phyloP scores from a whole-genome alignment of 2,888 invertebrate genomes.

The Unio pictorum region DNA sequence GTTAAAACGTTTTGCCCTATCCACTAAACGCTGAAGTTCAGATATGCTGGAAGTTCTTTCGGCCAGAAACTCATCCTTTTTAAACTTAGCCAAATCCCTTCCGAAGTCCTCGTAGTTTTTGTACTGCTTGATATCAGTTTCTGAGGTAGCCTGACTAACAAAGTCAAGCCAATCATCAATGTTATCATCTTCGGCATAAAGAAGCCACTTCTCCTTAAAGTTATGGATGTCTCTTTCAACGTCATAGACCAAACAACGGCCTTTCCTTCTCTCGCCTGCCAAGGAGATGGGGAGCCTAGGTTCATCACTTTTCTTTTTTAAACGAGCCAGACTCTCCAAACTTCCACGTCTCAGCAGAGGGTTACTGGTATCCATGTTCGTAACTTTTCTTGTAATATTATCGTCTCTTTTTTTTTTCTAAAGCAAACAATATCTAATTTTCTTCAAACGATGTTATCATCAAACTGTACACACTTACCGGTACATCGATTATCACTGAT shows the following conservation, averaged over 20 bases:
- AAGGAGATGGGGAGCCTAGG: constrained; percentile 50
- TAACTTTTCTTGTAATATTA: no score
- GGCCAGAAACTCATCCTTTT: constrained; percentile 24
- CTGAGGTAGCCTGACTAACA: constrained; percentile 22
- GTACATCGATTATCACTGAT: no score
- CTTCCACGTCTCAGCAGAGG: no score
- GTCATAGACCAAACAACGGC: constrained; percentile 50
- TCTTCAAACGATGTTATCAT: no score
- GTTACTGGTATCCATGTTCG: no score
- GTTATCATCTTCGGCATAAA: constrained; percentile 34
- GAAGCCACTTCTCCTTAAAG: constrained; percentile 45
- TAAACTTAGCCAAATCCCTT: constrained; percentile 22
- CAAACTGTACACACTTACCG: no score
- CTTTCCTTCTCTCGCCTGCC: constrained; percentile 55
- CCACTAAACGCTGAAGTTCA: constrained; percentile 29
- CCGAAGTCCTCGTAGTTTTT: constrained; percentile 25
- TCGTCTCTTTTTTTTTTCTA: no score
- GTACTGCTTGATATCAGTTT: constrained; percentile 17
- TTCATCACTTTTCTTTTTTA: constrained; percentile 8
- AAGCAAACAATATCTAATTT: no score
- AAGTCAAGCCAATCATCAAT: constrained; percentile 37
- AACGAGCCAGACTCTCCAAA: no score
- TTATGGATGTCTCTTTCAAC: constrained; percentile 42
- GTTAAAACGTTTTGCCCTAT: constrained; percentile 32
- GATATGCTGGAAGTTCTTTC: constrained; percentile 18